Evolutionary conservation across 2,888 invertebrate species (phyloP).

Genomic region (Glyphotaelius pellucidus): DNA sequence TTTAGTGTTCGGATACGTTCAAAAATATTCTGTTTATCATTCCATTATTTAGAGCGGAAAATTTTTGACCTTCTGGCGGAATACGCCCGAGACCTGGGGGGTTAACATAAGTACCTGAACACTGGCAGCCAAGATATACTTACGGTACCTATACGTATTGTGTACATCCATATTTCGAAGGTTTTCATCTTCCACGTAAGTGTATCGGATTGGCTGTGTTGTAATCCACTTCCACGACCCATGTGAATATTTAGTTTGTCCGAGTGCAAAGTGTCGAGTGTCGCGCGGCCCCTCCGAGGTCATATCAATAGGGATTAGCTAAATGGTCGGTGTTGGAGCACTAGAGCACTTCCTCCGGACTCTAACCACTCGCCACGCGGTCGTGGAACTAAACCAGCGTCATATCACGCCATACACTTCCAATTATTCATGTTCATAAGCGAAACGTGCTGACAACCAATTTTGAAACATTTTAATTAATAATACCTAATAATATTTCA

Average conservation of each 20-base stretch:
- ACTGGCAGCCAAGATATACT: background rate
- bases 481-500: too few species aligned
- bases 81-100: too few species aligned
- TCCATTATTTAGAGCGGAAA: too few species aligned
- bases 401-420: background rate
- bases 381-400: background rate
- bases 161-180: background rate
- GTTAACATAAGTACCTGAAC: background rate
- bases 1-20: too few species aligned
- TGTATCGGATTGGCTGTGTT: background rate
- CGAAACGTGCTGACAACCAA: background rate
- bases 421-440: background rate
- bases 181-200: background rate
- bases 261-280: background rate
- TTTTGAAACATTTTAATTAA: background rate
- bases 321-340: background rate
- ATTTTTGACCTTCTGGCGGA: too few species aligned
- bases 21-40: too few species aligned
- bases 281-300: background rate
- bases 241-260: background rate
- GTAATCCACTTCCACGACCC: background rate
- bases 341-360: background rate
- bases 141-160: background rate
- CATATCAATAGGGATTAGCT: constrained; percentile 28
- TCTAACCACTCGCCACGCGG: background rate